Evolutionary conservation across 2,888 invertebrate genomes (phyloP).

Genomic region (Pteria penguin): DNA sequence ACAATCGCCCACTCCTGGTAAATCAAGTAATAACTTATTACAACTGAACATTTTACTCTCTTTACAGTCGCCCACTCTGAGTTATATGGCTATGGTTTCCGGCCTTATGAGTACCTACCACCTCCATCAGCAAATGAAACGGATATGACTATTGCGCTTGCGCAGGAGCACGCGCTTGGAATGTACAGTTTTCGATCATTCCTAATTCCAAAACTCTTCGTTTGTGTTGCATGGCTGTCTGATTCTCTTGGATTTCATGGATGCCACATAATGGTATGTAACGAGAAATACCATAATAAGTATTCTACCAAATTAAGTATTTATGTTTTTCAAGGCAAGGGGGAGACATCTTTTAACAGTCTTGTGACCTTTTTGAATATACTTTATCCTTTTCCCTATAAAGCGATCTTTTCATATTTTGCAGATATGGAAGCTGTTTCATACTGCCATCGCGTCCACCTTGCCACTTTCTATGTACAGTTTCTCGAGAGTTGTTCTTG

Average conservation of each 20-base stretch:
- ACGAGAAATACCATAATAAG: too few species aligned
- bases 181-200: slow-evolving; percentile 73
- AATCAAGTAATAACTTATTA: too few species aligned
- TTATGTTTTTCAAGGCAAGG: too few species aligned
- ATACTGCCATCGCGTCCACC: slow-evolving; percentile 55
- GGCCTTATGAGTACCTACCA: slow-evolving; percentile 72
- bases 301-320: too few species aligned
- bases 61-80: slow-evolving; percentile 72
- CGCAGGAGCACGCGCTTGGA: slow-evolving; percentile 61
- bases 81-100: slow-evolving; percentile 72
- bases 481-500: slow-evolving; percentile 53
- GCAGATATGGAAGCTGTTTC: slow-evolving; percentile 62
- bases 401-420: slow-evolving; percentile 23
- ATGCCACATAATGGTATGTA: slow-evolving; percentile 67
- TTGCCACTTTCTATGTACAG: slow-evolving; percentile 62
- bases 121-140: slow-evolving; percentile 41
- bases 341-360: too few species aligned
- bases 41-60: not conserved
- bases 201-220: slow-evolving; percentile 62
- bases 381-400: not conserved
- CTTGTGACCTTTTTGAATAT: too few species aligned
- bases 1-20: too few species aligned
- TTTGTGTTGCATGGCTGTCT: slow-evolving; percentile 48
- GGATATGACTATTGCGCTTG: slow-evolving; percentile 26
- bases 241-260: slow-evolving; percentile 39